phyloP scores from a whole-genome alignment of 1,140 invertebrate species.

The Drosophila busckii region DNA sequence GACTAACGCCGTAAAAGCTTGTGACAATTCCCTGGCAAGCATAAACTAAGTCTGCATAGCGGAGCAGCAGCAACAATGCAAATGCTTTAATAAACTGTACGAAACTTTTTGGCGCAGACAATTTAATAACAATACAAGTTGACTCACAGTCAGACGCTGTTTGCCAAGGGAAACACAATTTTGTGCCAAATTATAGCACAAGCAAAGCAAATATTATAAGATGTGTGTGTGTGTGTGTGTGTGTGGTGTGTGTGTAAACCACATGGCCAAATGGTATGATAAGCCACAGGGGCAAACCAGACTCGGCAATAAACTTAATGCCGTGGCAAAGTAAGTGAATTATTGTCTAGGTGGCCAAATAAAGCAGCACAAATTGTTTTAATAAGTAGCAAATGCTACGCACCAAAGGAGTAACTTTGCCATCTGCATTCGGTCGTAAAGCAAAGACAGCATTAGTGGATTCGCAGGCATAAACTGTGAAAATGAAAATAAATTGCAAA shows the following conservation, averaged over 20 bases:
- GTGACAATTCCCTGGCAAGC: conserved; percentile 41
- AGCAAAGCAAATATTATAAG: conserved; percentile 38
- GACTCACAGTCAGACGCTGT: conserved; percentile 2
- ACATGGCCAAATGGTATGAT: conserved; percentile 27
- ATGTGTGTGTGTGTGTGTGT: conserved; percentile 9
- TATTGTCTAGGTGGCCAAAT: conserved; percentile 44
- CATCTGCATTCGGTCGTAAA: not conserved
- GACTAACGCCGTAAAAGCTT: conserved; percentile 26
- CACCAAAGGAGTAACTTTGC: too few relatives aligned
- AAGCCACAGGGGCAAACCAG: conserved; percentile 42
- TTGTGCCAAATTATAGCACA: conserved; percentile 33
- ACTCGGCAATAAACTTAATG: conserved; percentile 13
- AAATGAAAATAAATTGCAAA: too few relatives aligned
- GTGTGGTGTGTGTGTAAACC: not conserved
- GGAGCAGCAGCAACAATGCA: conserved; percentile 2
- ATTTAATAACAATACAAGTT: conserved; percentile 46
- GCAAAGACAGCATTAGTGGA: too few relatives aligned
- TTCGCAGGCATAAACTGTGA: too few relatives aligned
- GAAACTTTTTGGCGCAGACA: conserved; percentile 44
- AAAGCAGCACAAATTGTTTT: conserved; percentile 53
- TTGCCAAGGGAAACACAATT: conserved; percentile 24
- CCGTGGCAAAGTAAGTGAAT: conserved; percentile 48
- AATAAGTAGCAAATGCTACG: conserved; percentile 16
- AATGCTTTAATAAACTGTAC: conserved; percentile 62
- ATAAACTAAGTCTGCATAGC: conserved; percentile 21